Evolutionary conservation across 2,113 vertebrate species (phyloP).

Genomic region (Pelecanoides urinatrix): DNA sequence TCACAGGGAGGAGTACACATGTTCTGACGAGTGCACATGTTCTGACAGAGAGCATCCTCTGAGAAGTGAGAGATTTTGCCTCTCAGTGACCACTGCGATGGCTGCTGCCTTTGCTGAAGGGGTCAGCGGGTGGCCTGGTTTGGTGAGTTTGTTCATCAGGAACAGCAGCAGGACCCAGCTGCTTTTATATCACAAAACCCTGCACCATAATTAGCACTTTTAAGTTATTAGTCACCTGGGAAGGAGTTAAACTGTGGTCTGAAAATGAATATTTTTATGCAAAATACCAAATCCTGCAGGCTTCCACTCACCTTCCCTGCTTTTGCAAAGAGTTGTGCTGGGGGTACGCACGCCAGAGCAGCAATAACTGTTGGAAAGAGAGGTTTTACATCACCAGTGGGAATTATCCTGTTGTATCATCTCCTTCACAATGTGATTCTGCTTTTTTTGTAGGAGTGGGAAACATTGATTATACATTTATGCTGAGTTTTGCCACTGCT

Average conservation of each 20-base stretch:
- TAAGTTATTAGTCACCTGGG: background rate
- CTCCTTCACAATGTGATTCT: background rate
- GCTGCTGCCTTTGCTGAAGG: background rate
- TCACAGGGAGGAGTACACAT: background rate
- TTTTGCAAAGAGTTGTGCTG: background rate
- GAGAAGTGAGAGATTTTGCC: background rate
- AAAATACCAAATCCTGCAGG: background rate
- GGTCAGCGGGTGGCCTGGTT: background rate
- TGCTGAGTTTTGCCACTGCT: background rate
- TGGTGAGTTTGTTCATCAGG: background rate
- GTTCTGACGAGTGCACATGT: background rate
- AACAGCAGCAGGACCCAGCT: background rate
- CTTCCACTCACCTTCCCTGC: background rate
- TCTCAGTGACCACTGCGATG: background rate
- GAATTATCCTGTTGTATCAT: background rate
- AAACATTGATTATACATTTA: constrained; percentile 25
- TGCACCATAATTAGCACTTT: background rate
- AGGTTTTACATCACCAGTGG: background rate
- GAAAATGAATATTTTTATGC: background rate
- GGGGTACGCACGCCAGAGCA: background rate
- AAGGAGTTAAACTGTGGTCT: background rate
- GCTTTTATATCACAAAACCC: background rate
- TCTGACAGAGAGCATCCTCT: background rate
- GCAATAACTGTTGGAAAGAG: background rate
- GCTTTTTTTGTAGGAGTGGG: background rate